Conservation (phyloP, 1,140 invertebrate species). For the Brachionus angularis region DNA sequence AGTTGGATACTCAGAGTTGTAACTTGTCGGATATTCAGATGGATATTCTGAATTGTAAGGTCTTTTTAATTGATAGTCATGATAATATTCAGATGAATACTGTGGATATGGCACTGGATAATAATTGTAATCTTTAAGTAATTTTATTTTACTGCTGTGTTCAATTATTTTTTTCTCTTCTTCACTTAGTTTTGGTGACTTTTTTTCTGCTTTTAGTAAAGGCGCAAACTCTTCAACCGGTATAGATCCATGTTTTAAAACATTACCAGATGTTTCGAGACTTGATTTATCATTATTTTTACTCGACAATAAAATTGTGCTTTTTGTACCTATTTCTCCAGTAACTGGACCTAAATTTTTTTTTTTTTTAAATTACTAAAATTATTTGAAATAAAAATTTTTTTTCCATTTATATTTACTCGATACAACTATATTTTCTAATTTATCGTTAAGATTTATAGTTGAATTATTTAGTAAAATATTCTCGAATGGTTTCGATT, state of each 20-base stretch:
- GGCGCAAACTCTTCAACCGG: background rate
- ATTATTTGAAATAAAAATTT: background rate
- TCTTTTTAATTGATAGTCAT: background rate
- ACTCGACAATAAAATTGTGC: too few species aligned
- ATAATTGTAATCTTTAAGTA: background rate
- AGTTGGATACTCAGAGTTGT: too few species aligned
- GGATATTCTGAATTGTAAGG: too few species aligned
- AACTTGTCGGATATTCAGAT: too few species aligned
- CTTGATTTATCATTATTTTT: too few species aligned
- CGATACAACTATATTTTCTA: background rate
- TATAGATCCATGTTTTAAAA: too few species aligned
- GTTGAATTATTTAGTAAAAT: background rate
- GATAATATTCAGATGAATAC: background rate
- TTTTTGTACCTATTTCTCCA: too few species aligned
- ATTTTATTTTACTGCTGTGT: background rate
- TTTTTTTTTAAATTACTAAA: too few species aligned
- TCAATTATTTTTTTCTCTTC: conserved; percentile 9
- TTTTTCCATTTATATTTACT: background rate
- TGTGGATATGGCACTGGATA: conserved; percentile 10
- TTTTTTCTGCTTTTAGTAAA: background rate
- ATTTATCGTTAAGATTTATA: background rate
- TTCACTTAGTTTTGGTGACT: background rate
- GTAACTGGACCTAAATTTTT: too few species aligned
- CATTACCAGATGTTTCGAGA: too few species aligned
- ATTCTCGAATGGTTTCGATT: background rate